Evolutionary conservation across 2,888 invertebrate genomes (phyloP).

Genomic region (Zhuqinia jingwanae): DNA sequence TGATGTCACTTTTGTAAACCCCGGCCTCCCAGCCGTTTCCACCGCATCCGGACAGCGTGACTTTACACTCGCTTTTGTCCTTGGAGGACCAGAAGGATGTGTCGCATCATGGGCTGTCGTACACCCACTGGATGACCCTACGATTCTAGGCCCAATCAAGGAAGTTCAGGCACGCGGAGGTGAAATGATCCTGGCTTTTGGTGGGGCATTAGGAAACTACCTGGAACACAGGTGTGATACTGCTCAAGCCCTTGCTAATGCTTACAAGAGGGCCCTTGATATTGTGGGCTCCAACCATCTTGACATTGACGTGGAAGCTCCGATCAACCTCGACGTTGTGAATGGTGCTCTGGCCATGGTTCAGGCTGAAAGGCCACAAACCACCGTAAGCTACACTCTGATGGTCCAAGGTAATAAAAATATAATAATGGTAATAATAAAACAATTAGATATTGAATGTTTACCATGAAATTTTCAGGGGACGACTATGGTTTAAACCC

Average conservation of each 20-base stretch:
- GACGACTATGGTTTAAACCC: constrained; percentile 76
- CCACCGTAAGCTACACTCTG: constrained; percentile 72
- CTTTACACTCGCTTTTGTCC: constrained; percentile 74
- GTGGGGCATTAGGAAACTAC: constrained; percentile 73
- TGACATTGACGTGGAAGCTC: constrained; percentile 74
- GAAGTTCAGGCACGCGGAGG: constrained; percentile 69
- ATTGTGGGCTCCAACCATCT: constrained; percentile 63
- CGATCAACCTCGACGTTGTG: constrained; percentile 68
- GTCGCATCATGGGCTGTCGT: constrained; percentile 72
- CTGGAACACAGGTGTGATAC: constrained; percentile 72
- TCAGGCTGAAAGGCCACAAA: constrained; percentile 68
- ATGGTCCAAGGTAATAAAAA: constrained; percentile 75
- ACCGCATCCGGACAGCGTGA: constrained; percentile 62
- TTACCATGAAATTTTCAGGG: no score
- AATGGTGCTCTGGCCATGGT: constrained; percentile 72
- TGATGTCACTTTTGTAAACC: constrained; percentile 14
- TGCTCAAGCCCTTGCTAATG: constrained; percentile 48
- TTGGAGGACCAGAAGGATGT: constrained; percentile 67
- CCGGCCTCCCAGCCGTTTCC: constrained; percentile 30
- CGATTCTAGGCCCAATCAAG: constrained; percentile 69
- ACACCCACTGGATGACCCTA: constrained; percentile 68
- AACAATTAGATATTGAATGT: not conserved
- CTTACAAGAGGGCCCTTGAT: constrained; percentile 72
- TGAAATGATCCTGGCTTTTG: constrained; percentile 74
- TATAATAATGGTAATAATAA: not conserved